Percentiles rank a stretch among this genome's conserved stretches.
These are phyloP conservation scores for Nesidiocoris tenuis DNA, from an alignment of 2,888 invertebrate genomes.

Conservation along the genomic window DNA sequence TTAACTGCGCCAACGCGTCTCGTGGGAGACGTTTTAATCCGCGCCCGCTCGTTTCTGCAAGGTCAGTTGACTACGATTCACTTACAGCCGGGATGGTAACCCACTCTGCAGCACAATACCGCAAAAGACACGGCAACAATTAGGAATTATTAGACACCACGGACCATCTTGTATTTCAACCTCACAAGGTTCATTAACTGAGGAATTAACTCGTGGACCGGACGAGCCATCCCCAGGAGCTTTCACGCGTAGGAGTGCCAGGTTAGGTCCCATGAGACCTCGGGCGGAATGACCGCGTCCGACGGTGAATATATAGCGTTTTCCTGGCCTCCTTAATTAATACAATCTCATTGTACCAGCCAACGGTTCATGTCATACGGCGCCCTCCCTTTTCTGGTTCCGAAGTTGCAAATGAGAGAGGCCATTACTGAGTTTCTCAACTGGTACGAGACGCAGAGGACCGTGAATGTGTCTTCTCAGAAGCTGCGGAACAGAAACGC, in stretches of 20 bases:
- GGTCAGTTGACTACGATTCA: not conserved
- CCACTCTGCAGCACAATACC: not conserved
- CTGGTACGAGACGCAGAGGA: slow-evolving; percentile 21
- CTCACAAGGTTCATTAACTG: not conserved
- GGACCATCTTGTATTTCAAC: not conserved
- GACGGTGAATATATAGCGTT: not conserved
- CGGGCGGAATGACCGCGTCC: slow-evolving; percentile 18
- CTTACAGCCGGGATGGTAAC: not conserved
- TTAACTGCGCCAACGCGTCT: not conserved
- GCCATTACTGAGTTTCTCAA: slow-evolving; percentile 34
- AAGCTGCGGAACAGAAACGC: no score
- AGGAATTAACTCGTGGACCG: not conserved
- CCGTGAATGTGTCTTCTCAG: slow-evolving; percentile 40
- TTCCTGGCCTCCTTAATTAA: slow-evolving; percentile 31
- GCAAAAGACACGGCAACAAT: slow-evolving; percentile 23
- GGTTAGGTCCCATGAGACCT: not conserved
- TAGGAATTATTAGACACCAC: slow-evolving; percentile 7
- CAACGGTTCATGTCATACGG: slow-evolving; percentile 39
- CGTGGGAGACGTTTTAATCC: not conserved
- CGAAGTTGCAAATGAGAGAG: slow-evolving; percentile 36
- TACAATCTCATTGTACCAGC: slow-evolving; percentile 21
- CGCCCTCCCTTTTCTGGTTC: slow-evolving; percentile 7
- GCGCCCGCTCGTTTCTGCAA: not conserved
- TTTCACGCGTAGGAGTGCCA: not conserved
- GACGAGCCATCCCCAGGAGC: not conserved